phyloP scores from a whole-genome alignment of 2,113 vertebrate species.

The Gadus chalcogrammus region DNA sequence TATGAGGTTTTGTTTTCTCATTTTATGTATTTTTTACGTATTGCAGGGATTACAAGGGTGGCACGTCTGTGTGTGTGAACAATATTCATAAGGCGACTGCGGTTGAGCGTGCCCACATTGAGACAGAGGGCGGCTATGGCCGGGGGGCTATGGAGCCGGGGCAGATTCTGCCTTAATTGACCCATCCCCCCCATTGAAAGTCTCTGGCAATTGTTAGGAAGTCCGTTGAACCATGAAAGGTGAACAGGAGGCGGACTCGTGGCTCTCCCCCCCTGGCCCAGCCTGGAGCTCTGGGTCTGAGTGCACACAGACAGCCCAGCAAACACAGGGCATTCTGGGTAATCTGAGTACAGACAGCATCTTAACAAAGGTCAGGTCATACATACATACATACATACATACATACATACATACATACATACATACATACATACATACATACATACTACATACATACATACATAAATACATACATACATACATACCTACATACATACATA shows the following conservation, averaged over 20 bases:
- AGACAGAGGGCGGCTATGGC: constrained; percentile 19
- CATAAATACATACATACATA: too few species aligned
- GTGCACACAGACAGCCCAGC: not conserved
- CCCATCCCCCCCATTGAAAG: constrained; percentile 73
- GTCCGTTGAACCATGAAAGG: constrained; percentile 92
- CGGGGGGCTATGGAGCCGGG: constrained; percentile 9
- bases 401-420: not conserved
- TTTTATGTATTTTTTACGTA: too few species aligned
- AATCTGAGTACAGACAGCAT: too few species aligned
- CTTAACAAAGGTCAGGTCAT: too few species aligned
- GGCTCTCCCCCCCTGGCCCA: constrained; percentile 57
- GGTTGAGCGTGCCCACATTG: constrained; percentile 7
- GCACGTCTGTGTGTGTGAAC: not conserved
- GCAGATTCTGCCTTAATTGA: constrained; percentile 82
- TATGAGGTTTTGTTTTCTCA: too few species aligned
- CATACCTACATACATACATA: too few species aligned
- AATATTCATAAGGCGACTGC: constrained; percentile 10
- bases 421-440: not conserved
- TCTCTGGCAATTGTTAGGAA: constrained; percentile 78
- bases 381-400: not conserved
- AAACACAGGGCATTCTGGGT: too few species aligned
- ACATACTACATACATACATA: too few species aligned
- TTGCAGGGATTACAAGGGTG: not conserved
- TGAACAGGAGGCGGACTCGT: constrained; percentile 85
- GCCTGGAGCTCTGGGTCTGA: not conserved